Evolutionary conservation across 37 sponge, comb jelly and placozoan genomes (phyloP), one percentile per base, ranked within the genome.

Genomic region (Spongia lamella): DNA sequence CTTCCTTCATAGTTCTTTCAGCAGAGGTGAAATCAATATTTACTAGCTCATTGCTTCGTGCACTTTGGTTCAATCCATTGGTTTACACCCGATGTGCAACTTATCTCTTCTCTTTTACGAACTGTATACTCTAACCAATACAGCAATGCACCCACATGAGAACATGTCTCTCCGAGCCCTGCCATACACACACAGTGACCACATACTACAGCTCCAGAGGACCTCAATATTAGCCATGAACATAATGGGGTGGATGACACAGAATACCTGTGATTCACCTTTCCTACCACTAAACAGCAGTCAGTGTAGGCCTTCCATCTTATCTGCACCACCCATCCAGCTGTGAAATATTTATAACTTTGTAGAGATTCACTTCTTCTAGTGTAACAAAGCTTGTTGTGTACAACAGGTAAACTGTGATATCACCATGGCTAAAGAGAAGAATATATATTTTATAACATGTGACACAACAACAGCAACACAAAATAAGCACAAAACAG

Each of bases 131-230:
- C 81, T 13, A 72, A 37, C 36, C 56, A 61, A 50, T 36, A 72
- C 15, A 81, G 72, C 19, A 81, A 40, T 29, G 73, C 73, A 16
- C 68, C 68, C 54, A 78, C 60, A 39, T 78, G 68, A 56, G 71
- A 70, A 59, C 80, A 79, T n/a, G 79, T 56, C 38, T 79, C 79
- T 38, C 35, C 79, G 14, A 79, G 37, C 20, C 69, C 79, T 22
- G 79, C 80, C 80, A 79, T 79, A 30, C 71, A 69, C 17, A 61
- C 34, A 26, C 65, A 61, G n/a, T 79, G 70, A n/a, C 73, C 73
- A 56, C 73, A 72, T 15, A n/a, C 55, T 14, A 72, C 73, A 21
- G 30, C 32, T n/a, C 55, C 73, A 72, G 53, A 55, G 11, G 53
- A 9, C 31, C 3, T 30, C n/a, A n/a, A n/a, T 29, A 66, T 66